A percentile compares a stretch with the other conserved stretches of the same genome.
Conservation (phyloP, 2,888 invertebrate species). For the Apoderus coryli region DNA sequence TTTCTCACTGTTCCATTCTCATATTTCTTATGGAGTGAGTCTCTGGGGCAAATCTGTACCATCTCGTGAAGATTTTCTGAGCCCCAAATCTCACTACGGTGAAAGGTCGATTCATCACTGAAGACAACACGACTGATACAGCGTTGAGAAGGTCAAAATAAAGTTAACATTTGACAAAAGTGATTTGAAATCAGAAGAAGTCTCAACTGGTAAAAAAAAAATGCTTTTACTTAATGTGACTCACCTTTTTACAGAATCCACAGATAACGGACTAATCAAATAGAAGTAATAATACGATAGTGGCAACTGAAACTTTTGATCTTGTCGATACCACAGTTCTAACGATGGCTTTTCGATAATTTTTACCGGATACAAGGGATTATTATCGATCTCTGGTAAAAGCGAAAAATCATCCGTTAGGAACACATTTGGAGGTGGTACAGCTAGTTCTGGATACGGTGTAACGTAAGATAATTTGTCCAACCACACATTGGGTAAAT, state of each 20-base stretch:
- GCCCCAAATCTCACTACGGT: too few species aligned
- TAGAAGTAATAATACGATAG: slow-evolving; percentile 59
- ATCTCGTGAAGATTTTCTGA: too few species aligned
- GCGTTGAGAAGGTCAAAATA: too few species aligned
- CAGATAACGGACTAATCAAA: slow-evolving; percentile 52
- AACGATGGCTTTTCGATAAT: slow-evolving; percentile 38
- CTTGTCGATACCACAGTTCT: slow-evolving; percentile 75
- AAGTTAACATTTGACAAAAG: too few species aligned
- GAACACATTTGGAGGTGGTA: slow-evolving; percentile 60
- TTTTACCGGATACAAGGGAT: slow-evolving; percentile 40
- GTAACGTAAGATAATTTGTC: slow-evolving; percentile 44
- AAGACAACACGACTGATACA: too few species aligned
- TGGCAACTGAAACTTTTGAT: slow-evolving; percentile 69
- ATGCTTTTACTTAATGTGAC: too few species aligned
- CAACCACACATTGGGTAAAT: slow-evolving; percentile 49
- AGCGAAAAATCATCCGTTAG: slow-evolving; percentile 56
- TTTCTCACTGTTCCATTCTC: too few species aligned
- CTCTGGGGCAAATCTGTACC: too few species aligned
- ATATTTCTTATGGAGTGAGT: too few species aligned
- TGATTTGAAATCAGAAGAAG: too few species aligned
- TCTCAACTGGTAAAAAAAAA: too few species aligned
- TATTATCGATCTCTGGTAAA: slow-evolving; percentile 31
- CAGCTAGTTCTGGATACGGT: slow-evolving; percentile 42
- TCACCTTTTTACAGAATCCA: slow-evolving; percentile 52
- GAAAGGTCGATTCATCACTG: too few species aligned